Percentiles rank a stretch among this genome's conserved stretches.
Conservation (phyloP, 2,888 invertebrate genomes). For the Lapara coniferarum region DNA sequence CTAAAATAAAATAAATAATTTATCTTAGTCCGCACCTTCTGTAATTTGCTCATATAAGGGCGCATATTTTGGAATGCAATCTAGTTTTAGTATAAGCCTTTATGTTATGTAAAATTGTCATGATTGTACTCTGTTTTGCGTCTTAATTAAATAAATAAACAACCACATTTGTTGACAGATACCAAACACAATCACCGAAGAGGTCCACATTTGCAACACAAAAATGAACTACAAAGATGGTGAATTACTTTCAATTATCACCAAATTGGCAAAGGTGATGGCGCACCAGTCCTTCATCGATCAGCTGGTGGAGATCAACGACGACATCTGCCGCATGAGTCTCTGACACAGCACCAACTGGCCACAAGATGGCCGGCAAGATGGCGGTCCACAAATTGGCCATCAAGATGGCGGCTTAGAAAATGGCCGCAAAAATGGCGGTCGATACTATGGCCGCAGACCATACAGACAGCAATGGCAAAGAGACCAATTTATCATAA, state of each 20-base stretch:
- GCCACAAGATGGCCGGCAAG: constrained; percentile 54
- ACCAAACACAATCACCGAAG: constrained; percentile 84
- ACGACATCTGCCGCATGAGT: constrained; percentile 90
- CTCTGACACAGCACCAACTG: constrained; percentile 71
- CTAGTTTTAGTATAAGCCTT: too few relatives aligned
- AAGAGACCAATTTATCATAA: constrained; percentile 26
- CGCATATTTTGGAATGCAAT: too few relatives aligned
- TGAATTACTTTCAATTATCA: constrained; percentile 85
- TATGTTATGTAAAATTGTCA: too few relatives aligned
- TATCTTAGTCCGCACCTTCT: too few relatives aligned
- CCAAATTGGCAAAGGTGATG: constrained; percentile 86
- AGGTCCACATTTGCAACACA: constrained; percentile 87
- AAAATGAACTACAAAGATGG: constrained; percentile 88
- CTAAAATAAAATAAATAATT: too few relatives aligned
- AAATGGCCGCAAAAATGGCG: constrained; percentile 50
- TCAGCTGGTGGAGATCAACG: constrained; percentile 91
- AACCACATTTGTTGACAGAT: constrained; percentile 75
- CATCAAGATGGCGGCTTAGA: constrained; percentile 41
- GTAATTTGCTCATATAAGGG: too few relatives aligned
- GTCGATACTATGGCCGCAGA: not conserved
- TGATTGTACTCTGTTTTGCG: too few relatives aligned
- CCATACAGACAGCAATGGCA: constrained; percentile 32
- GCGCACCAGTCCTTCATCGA: constrained; percentile 88
- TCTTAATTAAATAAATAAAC: too few relatives aligned
- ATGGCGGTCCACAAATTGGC: constrained; percentile 39